These are phyloP conservation scores for Polyergus mexicanus DNA, from an alignment of 1,140 invertebrate species.

Conservation along the genomic window DNA sequence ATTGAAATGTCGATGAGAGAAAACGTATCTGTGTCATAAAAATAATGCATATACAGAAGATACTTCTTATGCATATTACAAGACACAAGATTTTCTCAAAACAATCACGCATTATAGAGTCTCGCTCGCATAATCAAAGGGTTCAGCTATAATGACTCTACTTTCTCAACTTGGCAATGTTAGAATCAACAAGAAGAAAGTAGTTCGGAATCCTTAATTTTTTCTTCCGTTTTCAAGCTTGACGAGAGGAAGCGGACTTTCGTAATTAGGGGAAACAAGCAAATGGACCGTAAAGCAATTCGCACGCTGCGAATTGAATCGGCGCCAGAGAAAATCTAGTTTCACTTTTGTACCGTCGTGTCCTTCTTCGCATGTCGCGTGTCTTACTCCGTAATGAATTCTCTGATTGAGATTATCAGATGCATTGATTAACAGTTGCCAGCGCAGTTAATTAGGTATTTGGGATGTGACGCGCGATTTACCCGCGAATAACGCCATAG, in stretches of 20 bases:
- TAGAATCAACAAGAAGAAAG: conserved; percentile 52
- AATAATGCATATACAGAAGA: not conserved
- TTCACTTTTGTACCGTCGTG: conserved; percentile 56
- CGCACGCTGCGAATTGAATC: conserved; percentile 8
- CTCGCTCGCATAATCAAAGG: conserved; percentile 11
- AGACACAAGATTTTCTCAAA: not conserved
- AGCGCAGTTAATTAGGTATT: conserved; percentile 47
- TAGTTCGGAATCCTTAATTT: conserved; percentile 60
- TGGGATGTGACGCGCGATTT: conserved; percentile 44
- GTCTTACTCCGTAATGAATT: not conserved
- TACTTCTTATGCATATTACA: not conserved
- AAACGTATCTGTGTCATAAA: not conserved
- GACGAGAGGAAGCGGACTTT: conserved; percentile 27
- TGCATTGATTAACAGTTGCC: not conserved
- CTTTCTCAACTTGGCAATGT: conserved; percentile 63
- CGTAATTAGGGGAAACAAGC: conserved; percentile 51
- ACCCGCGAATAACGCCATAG: not conserved
- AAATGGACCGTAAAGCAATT: conserved; percentile 61
- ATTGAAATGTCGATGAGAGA: not conserved
- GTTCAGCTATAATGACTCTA: not conserved
- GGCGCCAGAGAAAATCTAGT: conserved; percentile 51
- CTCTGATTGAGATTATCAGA: conserved; percentile 10
- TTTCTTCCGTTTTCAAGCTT: conserved; percentile 67
- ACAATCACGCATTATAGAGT: conserved; percentile 37
- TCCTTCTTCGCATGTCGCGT: not conserved